These are phyloP conservation scores for Cantharis flavilabris DNA, from an alignment of 2,888 invertebrate genomes.

Conservation along the genomic window DNA sequence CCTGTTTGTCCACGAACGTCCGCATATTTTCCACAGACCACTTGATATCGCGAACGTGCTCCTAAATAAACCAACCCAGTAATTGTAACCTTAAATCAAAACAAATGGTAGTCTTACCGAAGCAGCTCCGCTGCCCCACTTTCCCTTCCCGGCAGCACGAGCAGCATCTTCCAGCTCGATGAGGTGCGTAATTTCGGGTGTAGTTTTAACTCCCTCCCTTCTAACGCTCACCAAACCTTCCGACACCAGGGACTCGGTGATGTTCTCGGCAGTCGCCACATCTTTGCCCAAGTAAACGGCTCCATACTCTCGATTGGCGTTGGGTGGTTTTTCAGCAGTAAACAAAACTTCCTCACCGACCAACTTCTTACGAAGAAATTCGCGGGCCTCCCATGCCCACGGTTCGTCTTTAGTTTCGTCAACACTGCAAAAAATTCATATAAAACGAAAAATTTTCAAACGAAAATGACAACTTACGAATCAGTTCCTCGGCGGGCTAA, in stretches of 20 bases:
- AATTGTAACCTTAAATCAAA: conserved; percentile 7
- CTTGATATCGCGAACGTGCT: conserved; percentile 83
- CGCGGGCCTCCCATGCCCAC: conserved; percentile 97
- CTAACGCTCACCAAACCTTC: conserved; percentile 89
- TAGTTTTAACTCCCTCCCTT: conserved; percentile 65
- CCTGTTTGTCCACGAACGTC: conserved; percentile 81
- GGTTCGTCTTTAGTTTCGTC: conserved; percentile 85
- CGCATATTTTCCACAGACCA: conserved; percentile 84
- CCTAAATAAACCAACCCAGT: conserved; percentile 50
- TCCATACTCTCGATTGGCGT: conserved; percentile 87
- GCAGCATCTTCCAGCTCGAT: conserved; percentile 90
- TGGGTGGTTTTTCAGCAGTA: conserved; percentile 81
- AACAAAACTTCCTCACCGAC: conserved; percentile 91
- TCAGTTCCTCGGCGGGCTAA: conserved; percentile 76
- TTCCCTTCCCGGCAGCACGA: conserved; percentile 84
- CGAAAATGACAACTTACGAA: conserved; percentile 46
- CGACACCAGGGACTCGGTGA: conserved; percentile 83
- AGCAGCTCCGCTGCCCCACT: conserved; percentile 60
- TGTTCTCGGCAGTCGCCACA: conserved; percentile 75
- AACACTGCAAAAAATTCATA: conserved; percentile 51
- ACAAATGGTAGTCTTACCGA: conserved; percentile 35
- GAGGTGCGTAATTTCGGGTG: conserved; percentile 70
- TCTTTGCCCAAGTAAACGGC: conserved; percentile 82
- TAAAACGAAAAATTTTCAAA: not conserved
- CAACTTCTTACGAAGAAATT: conserved; percentile 89